Evolutionary conservation across 1,140 invertebrate genomes (phyloP), one percentile per base, ranked within the genome.

Genomic region (Caerostris extrusa): DNA sequence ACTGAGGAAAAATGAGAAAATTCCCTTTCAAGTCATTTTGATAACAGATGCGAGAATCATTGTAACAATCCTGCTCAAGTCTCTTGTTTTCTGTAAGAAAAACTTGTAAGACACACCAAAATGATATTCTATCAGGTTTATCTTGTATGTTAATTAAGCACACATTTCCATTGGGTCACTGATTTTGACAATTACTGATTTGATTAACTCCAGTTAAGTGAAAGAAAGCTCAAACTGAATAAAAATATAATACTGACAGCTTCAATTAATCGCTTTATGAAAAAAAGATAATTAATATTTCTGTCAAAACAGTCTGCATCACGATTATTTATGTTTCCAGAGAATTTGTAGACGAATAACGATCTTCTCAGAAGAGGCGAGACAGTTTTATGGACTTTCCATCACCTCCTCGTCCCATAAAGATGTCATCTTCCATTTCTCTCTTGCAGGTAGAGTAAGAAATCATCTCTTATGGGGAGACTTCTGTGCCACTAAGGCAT

Each of bases 351-450:
- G 61, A 67, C 12, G 61, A 7, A 67, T n/a, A 67, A 2, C 61
- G 5, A 17, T 67, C 1, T n/a, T 17, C n/a, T n/a, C 61, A 67
- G n/a, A 5, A 17, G 61, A n/a, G 7, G 7, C 81, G 3, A 55
- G 81, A 82, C 81, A 82, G 53, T 14, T 82, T 82, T 82, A 82
- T 82, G 50, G 81, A 17, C 53, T 53, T 82, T 82, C 53, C 53
- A 82, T 82, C 81, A 82, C 55, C 7, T 1, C 5, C 3, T 53
- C 10, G 3, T 14, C 7, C 50, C 81, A 55, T 82, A 82, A 82
- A 82, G 55, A 82, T 56, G 81, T 82, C 81, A 82, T 82, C 81
- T 82, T 14, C 50, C 19, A 56, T 10, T 55, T 55, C 17, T 82
- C 81, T 14, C 19, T 12, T 10, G 10, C 10, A 82, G 81, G 53